These are phyloP conservation scores for Cairina moschata DNA, from an alignment of 2,113 vertebrate genomes.

Conservation along the genomic window DNA sequence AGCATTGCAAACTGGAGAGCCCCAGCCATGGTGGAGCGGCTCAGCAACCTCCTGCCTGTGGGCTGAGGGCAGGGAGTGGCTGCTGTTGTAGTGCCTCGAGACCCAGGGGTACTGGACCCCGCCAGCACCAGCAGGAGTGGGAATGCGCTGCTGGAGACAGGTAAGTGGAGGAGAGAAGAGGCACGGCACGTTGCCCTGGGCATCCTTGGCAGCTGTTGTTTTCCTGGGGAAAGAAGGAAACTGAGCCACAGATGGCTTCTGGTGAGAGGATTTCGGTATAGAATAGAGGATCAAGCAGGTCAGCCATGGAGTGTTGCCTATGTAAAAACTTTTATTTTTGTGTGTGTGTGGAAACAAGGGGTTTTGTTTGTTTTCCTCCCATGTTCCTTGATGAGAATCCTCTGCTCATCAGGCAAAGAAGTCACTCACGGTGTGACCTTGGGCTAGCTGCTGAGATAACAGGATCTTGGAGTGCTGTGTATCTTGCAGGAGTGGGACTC, in stretches of 20 bases:
- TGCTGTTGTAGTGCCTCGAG: background rate
- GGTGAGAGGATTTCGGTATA: background rate
- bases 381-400: background rate
- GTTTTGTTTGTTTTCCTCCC: background rate
- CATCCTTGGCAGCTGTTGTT: background rate
- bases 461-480: background rate
- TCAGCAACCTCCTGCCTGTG: background rate
- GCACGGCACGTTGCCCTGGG: fast-evolving
- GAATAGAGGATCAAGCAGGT: background rate
- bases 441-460: background rate
- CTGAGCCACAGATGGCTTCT: background rate
- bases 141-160: background rate
- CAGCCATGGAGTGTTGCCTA: background rate
- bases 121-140: background rate
- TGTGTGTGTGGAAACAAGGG: background rate
- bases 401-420: fast-evolving
- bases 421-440: fast-evolving
- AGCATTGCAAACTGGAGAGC: constrained; percentile 26
- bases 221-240: background rate
- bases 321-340: background rate
- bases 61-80: background rate
- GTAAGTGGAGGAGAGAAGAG: background rate
- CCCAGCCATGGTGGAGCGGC: background rate
- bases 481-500: fast-evolving
- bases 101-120: background rate